These are phyloP conservation scores for Ahaetulla prasina DNA, from an alignment of 2,113 vertebrate genomes.

Conservation along the genomic window DNA sequence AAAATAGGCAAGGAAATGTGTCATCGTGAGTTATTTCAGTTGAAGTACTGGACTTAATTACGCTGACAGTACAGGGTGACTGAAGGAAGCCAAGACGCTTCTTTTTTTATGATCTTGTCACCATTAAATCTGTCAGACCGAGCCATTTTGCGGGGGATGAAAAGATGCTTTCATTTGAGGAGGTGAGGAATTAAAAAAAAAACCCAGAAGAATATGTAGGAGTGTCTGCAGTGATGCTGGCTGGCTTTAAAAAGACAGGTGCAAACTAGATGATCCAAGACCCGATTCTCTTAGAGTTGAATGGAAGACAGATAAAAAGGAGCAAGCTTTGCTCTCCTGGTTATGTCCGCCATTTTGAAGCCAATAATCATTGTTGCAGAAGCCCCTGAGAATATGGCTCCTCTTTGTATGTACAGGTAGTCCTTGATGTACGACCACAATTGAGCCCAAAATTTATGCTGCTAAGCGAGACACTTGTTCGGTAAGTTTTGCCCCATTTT, in stretches of 20 bases:
- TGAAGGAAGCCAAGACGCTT: background rate
- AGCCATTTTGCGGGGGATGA: background rate
- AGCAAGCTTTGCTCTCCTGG: background rate
- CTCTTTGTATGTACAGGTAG: background rate
- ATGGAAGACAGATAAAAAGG: background rate
- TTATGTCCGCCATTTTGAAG: background rate
- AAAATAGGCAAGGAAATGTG: conserved; percentile 15
- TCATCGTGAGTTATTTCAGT: conserved; percentile 2
- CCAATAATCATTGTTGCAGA: background rate
- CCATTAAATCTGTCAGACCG: background rate
- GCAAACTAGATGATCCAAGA: background rate
- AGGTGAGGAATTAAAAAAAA: background rate
- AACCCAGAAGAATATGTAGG: background rate
- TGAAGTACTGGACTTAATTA: conserved; percentile 3
- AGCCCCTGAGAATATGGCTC: background rate
- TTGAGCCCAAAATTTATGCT: too few species aligned
- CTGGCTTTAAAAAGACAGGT: background rate
- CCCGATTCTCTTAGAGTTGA: background rate
- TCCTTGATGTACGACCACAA: too few species aligned
- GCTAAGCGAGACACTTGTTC: too few species aligned
- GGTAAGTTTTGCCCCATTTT: too few species aligned
- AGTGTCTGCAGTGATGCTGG: background rate
- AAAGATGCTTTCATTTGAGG: background rate
- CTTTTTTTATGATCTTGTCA: background rate
- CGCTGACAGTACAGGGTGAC: background rate